Percentiles rank a stretch among this genome's conserved stretches.
Evolutionary conservation across 2,888 invertebrate genomes (phyloP).

Genomic region (Lobophora halterata): DNA sequence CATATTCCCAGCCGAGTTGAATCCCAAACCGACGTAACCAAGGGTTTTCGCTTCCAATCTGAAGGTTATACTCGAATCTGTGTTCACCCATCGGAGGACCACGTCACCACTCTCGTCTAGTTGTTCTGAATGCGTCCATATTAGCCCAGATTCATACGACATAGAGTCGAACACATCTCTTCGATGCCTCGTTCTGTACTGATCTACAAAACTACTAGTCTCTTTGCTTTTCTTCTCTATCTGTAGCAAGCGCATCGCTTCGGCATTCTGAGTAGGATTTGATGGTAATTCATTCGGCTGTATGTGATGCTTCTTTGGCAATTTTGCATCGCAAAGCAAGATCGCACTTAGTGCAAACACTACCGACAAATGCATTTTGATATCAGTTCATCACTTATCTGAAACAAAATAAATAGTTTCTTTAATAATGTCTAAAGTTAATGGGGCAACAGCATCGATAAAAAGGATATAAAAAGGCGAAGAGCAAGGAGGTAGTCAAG

Average conservation of each 20-base stretch:
- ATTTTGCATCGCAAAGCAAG: slow-evolving; percentile 67
- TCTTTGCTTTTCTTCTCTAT: slow-evolving; percentile 59
- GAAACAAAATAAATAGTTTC: slow-evolving; percentile 50
- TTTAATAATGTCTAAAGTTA: slow-evolving; percentile 12
- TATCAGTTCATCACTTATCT: slow-evolving; percentile 63
- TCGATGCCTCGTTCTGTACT: slow-evolving; percentile 59
- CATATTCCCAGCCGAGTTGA: slow-evolving; percentile 90
- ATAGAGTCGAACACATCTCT: slow-evolving; percentile 71
- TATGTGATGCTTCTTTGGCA: slow-evolving; percentile 55
- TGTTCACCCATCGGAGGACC: slow-evolving; percentile 86
- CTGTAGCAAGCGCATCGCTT: slow-evolving; percentile 52
- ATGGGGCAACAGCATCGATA: slow-evolving; percentile 24
- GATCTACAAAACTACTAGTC: slow-evolving; percentile 63
- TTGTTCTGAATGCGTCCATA: slow-evolving; percentile 82
- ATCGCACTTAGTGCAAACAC: slow-evolving; percentile 61
- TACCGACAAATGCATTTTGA: slow-evolving; percentile 63
- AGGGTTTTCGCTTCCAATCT: slow-evolving; percentile 90
- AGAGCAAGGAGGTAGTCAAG: slow-evolving; percentile 52
- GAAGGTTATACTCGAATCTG: slow-evolving; percentile 89
- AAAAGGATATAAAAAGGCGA: slow-evolving; percentile 43
- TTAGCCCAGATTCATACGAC: slow-evolving; percentile 66
- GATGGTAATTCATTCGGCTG: slow-evolving; percentile 59
- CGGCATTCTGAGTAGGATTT: slow-evolving; percentile 54
- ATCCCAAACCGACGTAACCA: slow-evolving; percentile 94
- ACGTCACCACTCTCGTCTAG: slow-evolving; percentile 78